These are phyloP conservation scores for Ernsta delagoae DNA, from an alignment of 2,888 invertebrate species.

Conservation along the genomic window DNA sequence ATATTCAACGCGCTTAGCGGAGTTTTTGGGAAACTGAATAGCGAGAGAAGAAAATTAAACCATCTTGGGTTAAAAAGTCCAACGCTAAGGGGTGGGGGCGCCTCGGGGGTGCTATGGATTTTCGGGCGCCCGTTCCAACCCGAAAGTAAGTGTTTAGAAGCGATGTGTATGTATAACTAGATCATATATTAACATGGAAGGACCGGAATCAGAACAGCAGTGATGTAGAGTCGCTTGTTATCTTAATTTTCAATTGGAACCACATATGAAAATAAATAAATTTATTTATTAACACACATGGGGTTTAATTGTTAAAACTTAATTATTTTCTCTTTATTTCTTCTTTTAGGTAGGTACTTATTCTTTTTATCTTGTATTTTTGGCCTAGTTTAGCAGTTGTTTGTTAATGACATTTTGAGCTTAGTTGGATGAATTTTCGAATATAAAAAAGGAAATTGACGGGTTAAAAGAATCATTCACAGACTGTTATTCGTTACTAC, in stretches of 20 bases:
- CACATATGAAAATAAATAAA: not conserved
- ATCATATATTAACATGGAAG: conserved; percentile 12
- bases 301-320: no score
- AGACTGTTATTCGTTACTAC: no score
- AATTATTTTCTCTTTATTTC: no score
- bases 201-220: conserved; percentile 19
- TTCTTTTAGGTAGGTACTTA: no score
- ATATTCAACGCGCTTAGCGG: conserved; percentile 58
- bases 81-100: conserved; percentile 52
- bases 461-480: no score
- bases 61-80: conserved; percentile 80
- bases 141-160: conserved; percentile 66
- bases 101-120: conserved; percentile 59
- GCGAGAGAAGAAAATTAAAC: conserved; percentile 73
- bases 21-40: conserved; percentile 61
- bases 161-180: conserved; percentile 48
- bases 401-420: no score
- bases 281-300: no score
- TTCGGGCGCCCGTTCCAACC: conserved; percentile 61
- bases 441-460: no score
- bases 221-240: conserved; percentile 11
- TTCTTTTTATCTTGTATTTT: no score
- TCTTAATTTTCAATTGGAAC: no score
- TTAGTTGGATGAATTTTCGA: no score
- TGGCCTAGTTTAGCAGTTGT: no score